Conservation (phyloP, 2,888 invertebrate species). For the Drosophila testacea region DNA sequence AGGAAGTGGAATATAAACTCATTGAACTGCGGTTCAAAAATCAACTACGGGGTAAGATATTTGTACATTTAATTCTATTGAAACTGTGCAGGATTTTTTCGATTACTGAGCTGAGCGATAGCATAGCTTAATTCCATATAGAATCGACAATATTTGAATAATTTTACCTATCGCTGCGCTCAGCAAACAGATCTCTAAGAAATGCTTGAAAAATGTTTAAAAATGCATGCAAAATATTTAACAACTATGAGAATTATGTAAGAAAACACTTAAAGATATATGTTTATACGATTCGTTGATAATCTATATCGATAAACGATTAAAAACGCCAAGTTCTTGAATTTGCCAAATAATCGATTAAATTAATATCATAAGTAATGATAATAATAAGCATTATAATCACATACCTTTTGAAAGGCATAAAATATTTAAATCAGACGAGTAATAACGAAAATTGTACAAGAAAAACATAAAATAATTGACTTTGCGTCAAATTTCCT, state of each 20-base stretch:
- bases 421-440: neutral
- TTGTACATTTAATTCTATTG: slow-evolving; percentile 17
- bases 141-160: neutral
- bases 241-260: slow-evolving; percentile 34
- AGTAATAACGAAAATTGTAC: slow-evolving; percentile 7
- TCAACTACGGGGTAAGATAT: slow-evolving; percentile 28
- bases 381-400: neutral
- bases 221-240: slow-evolving; percentile 46
- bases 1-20: neutral
- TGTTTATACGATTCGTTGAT: slow-evolving; percentile 21
- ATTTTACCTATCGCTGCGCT: slow-evolving; percentile 22
- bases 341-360: slow-evolving; percentile 16
- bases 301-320: slow-evolving; percentile 17
- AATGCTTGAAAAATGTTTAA: slow-evolving; percentile 30
- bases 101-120: slow-evolving; percentile 35
- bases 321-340: slow-evolving; percentile 12
- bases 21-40: slow-evolving; percentile 33
- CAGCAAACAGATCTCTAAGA: slow-evolving; percentile 19
- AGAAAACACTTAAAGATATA: slow-evolving; percentile 26
- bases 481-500: neutral
- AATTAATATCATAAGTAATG: neutral
- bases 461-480: neutral
- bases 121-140: neutral
- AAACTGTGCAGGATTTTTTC: slow-evolving; percentile 27
- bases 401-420: neutral